phyloP scores from a whole-genome alignment of 2,797 vertebrate species.

The Enteromius unitaeniatus region DNA sequence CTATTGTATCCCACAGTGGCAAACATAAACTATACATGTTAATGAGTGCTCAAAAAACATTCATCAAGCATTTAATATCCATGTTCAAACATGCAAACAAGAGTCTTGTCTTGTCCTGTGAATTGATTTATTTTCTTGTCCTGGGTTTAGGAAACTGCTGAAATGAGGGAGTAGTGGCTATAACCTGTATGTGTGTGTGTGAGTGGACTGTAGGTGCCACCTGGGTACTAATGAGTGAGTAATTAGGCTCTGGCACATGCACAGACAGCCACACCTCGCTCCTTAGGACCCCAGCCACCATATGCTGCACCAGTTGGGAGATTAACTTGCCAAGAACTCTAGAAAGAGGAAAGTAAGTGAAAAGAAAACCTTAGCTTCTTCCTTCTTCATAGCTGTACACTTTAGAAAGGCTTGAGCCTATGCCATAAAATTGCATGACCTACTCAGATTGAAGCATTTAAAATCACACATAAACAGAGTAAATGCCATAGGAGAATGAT shows the following conservation, averaged over 20 bases:
- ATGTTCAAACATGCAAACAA: constrained; percentile 24
- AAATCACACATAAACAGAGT: constrained; percentile 27
- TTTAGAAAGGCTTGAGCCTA: not conserved
- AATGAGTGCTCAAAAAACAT: not conserved
- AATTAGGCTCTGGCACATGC: constrained; percentile 83
- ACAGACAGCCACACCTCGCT: constrained; percentile 79
- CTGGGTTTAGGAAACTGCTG: not conserved
- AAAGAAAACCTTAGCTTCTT: constrained; percentile 10
- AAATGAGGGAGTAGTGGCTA: constrained; percentile 19
- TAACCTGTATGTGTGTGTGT: constrained; percentile 8
- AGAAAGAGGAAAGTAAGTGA: constrained; percentile 37
- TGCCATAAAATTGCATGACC: constrained; percentile 18
- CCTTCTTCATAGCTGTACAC: not conserved
- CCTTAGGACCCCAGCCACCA: constrained; percentile 79
- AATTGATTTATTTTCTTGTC: constrained; percentile 42
- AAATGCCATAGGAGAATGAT: constrained; percentile 24
- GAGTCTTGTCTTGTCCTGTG: not conserved
- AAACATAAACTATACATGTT: constrained; percentile 11
- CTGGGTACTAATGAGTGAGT: constrained; percentile 88
- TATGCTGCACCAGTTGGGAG: constrained; percentile 76
- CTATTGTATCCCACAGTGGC: not conserved
- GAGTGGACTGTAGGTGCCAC: constrained; percentile 79
- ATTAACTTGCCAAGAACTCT: constrained; percentile 57
- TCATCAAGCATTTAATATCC: constrained; percentile 28
- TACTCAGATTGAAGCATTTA: constrained; percentile 16